These are phyloP conservation scores for Pagrus major DNA, from an alignment of 2,113 vertebrate species.

Conservation along the genomic window DNA sequence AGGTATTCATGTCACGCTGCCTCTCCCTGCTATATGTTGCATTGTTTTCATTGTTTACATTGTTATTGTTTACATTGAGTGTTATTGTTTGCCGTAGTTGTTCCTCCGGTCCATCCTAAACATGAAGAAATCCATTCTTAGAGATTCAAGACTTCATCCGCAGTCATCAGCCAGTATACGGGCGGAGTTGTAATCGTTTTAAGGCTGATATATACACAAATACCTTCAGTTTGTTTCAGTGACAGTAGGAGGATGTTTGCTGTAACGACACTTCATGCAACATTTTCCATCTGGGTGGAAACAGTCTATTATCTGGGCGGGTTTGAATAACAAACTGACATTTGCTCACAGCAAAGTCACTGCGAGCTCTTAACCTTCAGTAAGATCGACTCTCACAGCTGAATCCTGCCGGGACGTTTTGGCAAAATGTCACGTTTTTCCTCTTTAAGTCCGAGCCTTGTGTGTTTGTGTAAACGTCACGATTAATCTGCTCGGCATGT, in stretches of 20 bases:
- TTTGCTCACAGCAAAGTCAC: not conserved
- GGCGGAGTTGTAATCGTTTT: no score
- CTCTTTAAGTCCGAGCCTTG: not conserved
- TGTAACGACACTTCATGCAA: conserved; percentile 10
- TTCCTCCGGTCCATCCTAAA: no score
- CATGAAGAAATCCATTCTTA: no score
- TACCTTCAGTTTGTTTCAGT: conserved; percentile 38
- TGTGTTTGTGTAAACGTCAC: not conserved
- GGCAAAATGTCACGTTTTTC: not conserved
- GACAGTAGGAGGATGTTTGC: conserved; percentile 30
- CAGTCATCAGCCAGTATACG: no score
- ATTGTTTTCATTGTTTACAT: no score
- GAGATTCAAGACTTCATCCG: no score
- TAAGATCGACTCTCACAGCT: not conserved
- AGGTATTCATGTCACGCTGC: no score
- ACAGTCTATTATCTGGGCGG: not conserved
- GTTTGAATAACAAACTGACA: conserved; percentile 35
- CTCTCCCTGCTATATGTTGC: no score
- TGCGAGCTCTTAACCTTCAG: not conserved
- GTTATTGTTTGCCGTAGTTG: no score
- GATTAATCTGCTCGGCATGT: conserved; percentile 3
- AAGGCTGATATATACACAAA: conserved; percentile 19
- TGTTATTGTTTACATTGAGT: no score
- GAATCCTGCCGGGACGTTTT: not conserved
- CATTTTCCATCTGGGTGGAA: conserved; percentile 57